phyloP scores from a whole-genome alignment of 1,140 invertebrate species.

The Hyles euphorbiae region DNA sequence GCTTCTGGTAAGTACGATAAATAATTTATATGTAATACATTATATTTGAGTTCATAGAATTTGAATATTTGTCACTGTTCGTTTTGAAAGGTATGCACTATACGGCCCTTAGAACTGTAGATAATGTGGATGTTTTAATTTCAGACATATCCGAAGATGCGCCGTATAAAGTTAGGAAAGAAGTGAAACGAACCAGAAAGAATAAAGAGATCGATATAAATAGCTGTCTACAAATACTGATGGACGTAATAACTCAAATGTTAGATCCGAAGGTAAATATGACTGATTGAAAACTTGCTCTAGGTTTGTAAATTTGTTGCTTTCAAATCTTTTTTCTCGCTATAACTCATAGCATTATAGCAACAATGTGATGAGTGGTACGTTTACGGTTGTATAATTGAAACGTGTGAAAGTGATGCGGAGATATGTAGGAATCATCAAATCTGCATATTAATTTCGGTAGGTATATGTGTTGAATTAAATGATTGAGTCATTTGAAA shows the following conservation, averaged over 20 bases:
- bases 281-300: background rate
- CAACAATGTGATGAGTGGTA: too few relatives aligned
- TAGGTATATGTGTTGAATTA: too few relatives aligned
- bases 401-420: too few relatives aligned
- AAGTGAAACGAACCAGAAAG: conserved; percentile 48
- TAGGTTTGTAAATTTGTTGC: background rate
- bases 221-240: conserved; percentile 90
- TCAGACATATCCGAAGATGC: conserved; percentile 50
- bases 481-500: too few relatives aligned
- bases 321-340: too few relatives aligned
- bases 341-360: too few relatives aligned
- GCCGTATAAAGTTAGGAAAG: conserved; percentile 41
- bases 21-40: background rate
- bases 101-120: too few relatives aligned
- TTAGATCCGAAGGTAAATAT: conserved; percentile 73
- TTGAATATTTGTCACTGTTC: background rate
- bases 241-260: conserved; percentile 89
- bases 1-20: conserved; percentile 41
- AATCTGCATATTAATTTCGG: too few relatives aligned
- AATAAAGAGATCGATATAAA: conserved; percentile 84
- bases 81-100: too few relatives aligned
- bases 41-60: conserved; percentile 6
- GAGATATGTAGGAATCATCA: too few relatives aligned
- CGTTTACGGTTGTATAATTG: too few relatives aligned
- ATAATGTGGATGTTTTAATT: conserved; percentile 1